phyloP scores from a whole-genome alignment of 2,113 vertebrate genomes.

The Rissa tridactyla region DNA sequence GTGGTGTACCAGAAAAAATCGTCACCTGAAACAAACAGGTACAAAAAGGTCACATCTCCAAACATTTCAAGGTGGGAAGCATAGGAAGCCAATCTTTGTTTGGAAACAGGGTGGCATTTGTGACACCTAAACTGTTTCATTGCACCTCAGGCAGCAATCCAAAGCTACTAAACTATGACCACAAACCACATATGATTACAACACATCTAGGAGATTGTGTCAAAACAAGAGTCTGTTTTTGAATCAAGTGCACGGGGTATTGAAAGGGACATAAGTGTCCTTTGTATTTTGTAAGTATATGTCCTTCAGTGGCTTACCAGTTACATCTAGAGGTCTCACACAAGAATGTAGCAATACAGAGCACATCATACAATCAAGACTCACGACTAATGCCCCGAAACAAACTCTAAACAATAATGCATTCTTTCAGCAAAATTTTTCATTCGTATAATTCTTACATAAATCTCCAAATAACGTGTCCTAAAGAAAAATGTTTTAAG shows the following conservation, averaged over 20 bases:
- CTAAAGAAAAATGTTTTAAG: background rate
- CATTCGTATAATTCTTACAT: background rate
- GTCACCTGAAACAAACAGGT: background rate
- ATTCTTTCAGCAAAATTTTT: background rate
- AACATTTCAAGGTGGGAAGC: background rate
- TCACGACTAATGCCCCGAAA: background rate
- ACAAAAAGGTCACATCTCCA: background rate
- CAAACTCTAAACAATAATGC: background rate
- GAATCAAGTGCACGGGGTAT: background rate
- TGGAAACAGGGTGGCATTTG: background rate
- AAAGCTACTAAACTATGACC: constrained; percentile 21
- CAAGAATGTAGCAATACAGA: background rate
- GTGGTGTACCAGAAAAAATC: background rate
- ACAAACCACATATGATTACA: background rate
- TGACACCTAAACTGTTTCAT: background rate
- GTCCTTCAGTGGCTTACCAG: background rate
- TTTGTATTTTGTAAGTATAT: background rate
- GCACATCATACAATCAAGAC: background rate
- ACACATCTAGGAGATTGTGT: background rate
- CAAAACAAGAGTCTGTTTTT: background rate
- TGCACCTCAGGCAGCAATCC: background rate
- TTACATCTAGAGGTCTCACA: background rate
- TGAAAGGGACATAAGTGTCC: background rate
- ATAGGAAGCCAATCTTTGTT: background rate
- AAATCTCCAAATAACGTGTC: background rate